phyloP scores from a whole-genome alignment of 2,113 vertebrate species.

The Zosterops japonicus region DNA sequence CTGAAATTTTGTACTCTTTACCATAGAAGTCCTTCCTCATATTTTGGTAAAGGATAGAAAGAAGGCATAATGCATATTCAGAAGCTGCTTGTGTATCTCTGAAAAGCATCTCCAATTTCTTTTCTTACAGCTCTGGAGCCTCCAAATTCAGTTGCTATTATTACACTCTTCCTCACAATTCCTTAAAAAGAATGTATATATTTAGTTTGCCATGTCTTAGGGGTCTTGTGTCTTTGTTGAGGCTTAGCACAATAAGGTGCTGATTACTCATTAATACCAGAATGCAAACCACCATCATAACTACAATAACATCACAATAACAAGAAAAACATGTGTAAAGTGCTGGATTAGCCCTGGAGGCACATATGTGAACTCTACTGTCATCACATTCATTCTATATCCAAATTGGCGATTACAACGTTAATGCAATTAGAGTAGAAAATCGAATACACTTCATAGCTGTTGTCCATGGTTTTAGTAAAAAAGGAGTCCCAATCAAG shows the following conservation, averaged over 20 bases:
- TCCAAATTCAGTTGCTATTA: background rate
- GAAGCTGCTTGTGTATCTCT: background rate
- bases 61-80: background rate
- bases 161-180: background rate
- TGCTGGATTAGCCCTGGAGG: background rate
- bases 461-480: background rate
- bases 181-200: background rate
- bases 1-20: background rate
- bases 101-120: background rate
- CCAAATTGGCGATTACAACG: rapidly evolving
- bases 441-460: background rate
- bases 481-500: background rate
- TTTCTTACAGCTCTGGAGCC: background rate
- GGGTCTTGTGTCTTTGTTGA: background rate
- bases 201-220: background rate
- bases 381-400: background rate
- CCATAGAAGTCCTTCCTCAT: background rate
- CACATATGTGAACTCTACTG: background rate
- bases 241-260: background rate
- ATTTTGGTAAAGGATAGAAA: background rate
- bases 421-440: background rate
- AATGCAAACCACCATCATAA: background rate
- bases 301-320: background rate
- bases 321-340: slow-evolving; percentile 22
- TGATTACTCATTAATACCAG: background rate